These are phyloP conservation scores for Gymnoscopelus braueri DNA, from an alignment of 2,797 vertebrate genomes.

Conservation along the genomic window DNA sequence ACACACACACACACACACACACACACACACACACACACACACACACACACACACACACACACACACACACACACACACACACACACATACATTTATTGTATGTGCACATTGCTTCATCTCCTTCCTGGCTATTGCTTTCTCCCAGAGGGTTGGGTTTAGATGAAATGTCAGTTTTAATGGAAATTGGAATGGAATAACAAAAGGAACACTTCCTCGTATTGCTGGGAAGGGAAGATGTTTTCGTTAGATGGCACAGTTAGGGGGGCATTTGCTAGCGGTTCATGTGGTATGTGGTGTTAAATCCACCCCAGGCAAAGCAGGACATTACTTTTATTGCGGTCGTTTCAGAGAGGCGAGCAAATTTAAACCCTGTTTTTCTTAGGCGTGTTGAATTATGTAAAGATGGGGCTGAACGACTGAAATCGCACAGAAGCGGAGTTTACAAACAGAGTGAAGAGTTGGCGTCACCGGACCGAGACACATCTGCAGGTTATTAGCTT, in stretches of 20 bases:
- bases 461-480: conserved; percentile 14
- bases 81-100: conserved; percentile 43
- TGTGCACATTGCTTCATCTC: conserved; percentile 73
- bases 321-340: conserved; percentile 65
- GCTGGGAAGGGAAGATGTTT: conserved; percentile 66
- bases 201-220: conserved; percentile 74
- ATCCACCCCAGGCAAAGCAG: conserved; percentile 60
- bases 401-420: conserved; percentile 42
- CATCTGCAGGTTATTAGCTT: conserved; percentile 5
- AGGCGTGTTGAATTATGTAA: conserved; percentile 51
- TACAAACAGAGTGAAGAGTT: conserved; percentile 11
- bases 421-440: conserved; percentile 13
- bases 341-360: conserved; percentile 50
- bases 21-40: conserved; percentile 41
- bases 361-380: conserved; percentile 5
- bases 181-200: conserved; percentile 86
- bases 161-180: conserved; percentile 91
- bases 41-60: conserved; percentile 29
- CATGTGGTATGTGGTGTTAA: conserved; percentile 57
- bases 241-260: conserved; percentile 67
- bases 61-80: conserved; percentile 36
- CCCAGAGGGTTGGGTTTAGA: conserved; percentile 86
- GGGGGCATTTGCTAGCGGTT: conserved; percentile 55
- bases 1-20: conserved; percentile 28
- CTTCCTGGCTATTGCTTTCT: conserved; percentile 73